phyloP scores from a whole-genome alignment of 2,113 vertebrate genomes.

The Scolopax mira region DNA sequence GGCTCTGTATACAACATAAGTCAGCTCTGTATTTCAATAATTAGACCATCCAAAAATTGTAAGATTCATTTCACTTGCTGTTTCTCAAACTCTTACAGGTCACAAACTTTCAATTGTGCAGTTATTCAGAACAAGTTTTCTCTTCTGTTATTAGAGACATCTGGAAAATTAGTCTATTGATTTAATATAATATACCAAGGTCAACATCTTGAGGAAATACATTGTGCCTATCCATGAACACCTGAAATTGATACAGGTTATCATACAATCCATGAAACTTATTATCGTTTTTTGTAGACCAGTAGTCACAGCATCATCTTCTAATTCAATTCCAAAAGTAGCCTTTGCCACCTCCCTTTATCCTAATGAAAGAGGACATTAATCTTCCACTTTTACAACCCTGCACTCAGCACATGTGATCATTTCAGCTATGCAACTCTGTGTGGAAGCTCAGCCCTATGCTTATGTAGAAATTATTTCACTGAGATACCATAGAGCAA shows the following conservation, averaged over 20 bases:
- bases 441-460: neutral
- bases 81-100: neutral
- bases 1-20: neutral
- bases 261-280: neutral
- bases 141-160: neutral
- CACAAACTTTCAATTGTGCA: neutral
- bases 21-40: neutral
- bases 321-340: slow-evolving; percentile 15
- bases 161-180: neutral
- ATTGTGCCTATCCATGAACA: neutral
- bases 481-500: neutral
- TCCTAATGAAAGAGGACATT: neutral
- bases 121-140: neutral
- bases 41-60: neutral
- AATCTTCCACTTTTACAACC: neutral
- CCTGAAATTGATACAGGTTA: neutral
- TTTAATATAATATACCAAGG: neutral
- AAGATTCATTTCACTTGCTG: neutral
- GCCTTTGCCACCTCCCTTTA: neutral
- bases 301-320: neutral
- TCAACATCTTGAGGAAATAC: neutral
- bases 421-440: neutral
- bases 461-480: neutral
- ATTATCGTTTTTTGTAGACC: neutral
- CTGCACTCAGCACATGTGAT: neutral